Base-by-base conservation (phyloP, 2,888 invertebrate genomes). In the Stenchaetothrips biformis region DNA sequence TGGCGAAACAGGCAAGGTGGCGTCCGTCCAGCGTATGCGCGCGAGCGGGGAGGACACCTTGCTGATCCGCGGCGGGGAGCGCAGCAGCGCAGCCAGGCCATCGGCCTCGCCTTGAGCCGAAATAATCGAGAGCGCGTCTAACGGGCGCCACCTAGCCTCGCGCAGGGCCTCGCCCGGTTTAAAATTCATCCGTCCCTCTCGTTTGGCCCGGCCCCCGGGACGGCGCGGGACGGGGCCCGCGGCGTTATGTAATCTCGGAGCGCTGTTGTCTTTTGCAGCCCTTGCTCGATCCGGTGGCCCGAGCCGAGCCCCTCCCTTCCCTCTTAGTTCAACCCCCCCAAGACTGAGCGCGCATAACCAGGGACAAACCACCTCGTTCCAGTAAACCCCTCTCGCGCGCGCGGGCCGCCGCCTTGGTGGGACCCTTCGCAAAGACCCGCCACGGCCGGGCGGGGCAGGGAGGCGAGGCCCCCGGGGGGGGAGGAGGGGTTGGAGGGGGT, bases 221-320 rank as follows among this genome's bases (percentile, higher is more conserved):
- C 67, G 21, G 67, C 67, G 21, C 37, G 37, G 37, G 37, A 37
- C 37, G 37, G 37, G 37, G 37, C 37, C 37, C 37, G 37, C 37
- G 37, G 37, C 67, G 67, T 74, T 74, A 74, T 74, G 67, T 74
- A 74, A 74, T 74, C 67, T 74, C 25, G 67, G 21, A 25, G 25
- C 67, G 25, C 25, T 74, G 59, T 59, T 59, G 67, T 74, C 67
- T 74, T 74, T 74, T 25, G 67, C 67, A 74, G 67, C 67, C 21
- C 25, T 25, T 21, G 67, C 67, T 74, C 67, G 37, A 74, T 74
- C 67, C 67, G 67, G 2, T 4, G 4, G 37, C 67, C 25, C 67
- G 7, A 25, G 25, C 67, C 67, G 37, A 37, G 37, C 2, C 37
- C 2, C 1, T 1, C 37, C 37, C 37, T 4, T 37, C 37, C 37